Conservation (phyloP, 2,113 vertebrate genomes). For the Ovis aries region DNA sequence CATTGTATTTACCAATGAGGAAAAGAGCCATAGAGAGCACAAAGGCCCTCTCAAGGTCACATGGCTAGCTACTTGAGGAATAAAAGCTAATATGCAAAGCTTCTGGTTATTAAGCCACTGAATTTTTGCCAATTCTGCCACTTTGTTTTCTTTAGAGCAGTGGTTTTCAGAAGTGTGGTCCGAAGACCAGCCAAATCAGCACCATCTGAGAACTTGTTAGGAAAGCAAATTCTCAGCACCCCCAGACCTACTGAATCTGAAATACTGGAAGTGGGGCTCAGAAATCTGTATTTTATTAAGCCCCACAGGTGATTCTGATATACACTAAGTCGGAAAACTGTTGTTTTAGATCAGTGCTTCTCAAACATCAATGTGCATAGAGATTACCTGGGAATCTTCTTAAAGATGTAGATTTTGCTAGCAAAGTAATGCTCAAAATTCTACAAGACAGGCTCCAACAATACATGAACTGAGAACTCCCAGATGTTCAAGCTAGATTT, state of each 20-base stretch:
- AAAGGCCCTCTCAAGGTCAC: conserved; percentile 27
- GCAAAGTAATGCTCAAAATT: neutral
- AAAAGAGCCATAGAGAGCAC: neutral
- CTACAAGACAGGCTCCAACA: neutral
- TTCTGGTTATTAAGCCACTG: neutral
- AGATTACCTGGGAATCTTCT: neutral
- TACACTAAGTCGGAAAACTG: neutral
- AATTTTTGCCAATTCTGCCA: neutral
- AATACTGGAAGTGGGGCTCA: neutral
- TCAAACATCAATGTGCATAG: neutral
- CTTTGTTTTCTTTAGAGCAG: neutral
- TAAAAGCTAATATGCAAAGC: neutral
- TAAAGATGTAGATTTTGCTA: conserved; percentile 37
- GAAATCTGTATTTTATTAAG: neutral
- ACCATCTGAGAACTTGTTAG: neutral
- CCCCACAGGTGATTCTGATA: neutral
- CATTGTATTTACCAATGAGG: neutral
- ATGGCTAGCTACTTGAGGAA: neutral
- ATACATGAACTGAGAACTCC: neutral
- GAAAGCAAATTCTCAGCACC: neutral
- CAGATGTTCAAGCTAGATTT: neutral
- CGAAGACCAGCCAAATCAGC: neutral
- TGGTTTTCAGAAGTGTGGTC: neutral
- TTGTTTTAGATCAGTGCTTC: neutral
- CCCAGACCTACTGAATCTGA: neutral